These are phyloP conservation scores for Octodonta nipae DNA, from an alignment of 2,888 invertebrate species.

Conservation along the genomic window DNA sequence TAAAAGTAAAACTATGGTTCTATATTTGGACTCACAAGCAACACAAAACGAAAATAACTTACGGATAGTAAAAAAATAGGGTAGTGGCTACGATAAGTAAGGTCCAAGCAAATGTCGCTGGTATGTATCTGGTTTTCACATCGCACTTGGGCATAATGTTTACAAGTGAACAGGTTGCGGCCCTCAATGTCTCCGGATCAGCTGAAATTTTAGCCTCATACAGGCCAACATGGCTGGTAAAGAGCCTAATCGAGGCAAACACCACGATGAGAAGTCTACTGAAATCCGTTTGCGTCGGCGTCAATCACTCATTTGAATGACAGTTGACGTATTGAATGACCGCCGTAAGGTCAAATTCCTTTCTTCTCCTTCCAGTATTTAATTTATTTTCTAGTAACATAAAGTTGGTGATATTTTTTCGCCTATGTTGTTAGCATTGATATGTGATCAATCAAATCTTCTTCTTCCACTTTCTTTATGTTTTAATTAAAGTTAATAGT, in stretches of 20 bases:
- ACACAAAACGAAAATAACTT: conserved; percentile 45
- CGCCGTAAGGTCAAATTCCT: background rate
- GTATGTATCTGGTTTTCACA: conserved; percentile 91
- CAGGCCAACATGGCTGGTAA: conserved; percentile 35
- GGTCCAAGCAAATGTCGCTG: conserved; percentile 97
- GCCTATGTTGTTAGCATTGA: no score
- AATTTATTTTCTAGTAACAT: no score
- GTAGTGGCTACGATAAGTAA: conserved; percentile 84
- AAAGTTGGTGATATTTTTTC: no score
- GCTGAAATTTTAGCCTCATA: conserved; percentile 25
- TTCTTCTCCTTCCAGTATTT: no score
- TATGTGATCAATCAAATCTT: no score
- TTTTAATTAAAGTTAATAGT: no score
- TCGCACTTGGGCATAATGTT: conserved; percentile 87
- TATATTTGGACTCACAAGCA: conserved; percentile 12
- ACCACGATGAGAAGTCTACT: conserved; percentile 10
- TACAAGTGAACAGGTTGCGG: background rate
- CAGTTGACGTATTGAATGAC: no score
- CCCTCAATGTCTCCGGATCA: conserved; percentile 13
- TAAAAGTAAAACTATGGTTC: conserved; percentile 31
- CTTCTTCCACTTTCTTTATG: no score
- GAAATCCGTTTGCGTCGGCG: conserved; percentile 7
- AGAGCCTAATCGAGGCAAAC: conserved; percentile 13
- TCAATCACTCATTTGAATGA: conserved; percentile 5
- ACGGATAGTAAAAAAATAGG: conserved; percentile 95